These are phyloP conservation scores for Bombus huntii DNA, from an alignment of 1,140 invertebrate genomes.

Conservation along the genomic window DNA sequence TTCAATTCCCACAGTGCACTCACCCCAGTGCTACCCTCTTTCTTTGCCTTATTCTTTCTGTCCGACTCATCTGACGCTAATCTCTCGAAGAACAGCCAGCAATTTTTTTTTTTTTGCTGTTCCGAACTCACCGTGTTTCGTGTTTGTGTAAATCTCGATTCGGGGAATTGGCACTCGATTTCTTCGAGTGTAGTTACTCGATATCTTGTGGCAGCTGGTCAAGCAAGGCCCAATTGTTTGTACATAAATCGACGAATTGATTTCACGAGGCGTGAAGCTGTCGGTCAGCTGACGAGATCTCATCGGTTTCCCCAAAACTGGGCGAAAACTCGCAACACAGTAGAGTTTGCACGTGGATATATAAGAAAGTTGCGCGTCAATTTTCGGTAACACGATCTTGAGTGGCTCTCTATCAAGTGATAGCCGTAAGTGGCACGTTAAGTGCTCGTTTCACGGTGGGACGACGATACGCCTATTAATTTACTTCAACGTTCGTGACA, in stretches of 20 bases:
- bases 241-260: background rate
- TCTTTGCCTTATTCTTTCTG: constrained; percentile 55
- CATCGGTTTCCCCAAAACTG: constrained; percentile 63
- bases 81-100: background rate
- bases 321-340: constrained; percentile 49
- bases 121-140: background rate
- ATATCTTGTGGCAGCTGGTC: background rate
- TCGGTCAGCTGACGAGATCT: constrained; percentile 24
- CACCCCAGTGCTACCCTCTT: constrained; percentile 50
- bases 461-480: constrained; percentile 80
- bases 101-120: background rate
- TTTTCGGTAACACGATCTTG: constrained; percentile 82
- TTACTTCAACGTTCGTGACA: constrained; percentile 67
- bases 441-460: constrained; percentile 81
- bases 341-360: constrained; percentile 35
- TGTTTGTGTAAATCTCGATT: background rate
- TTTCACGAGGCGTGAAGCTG: constrained; percentile 9
- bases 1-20: constrained; percentile 73
- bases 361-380: constrained; percentile 75
- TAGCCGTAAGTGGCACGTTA: constrained; percentile 78
- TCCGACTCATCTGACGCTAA: constrained; percentile 47
- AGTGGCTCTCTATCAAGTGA: constrained; percentile 81
- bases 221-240: background rate
- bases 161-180: background rate
- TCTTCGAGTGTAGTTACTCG: background rate